These are phyloP conservation scores for Pocillopora meandrina DNA, from an alignment of 92 coral and sea anemone genomes.

Conservation along the genomic window DNA sequence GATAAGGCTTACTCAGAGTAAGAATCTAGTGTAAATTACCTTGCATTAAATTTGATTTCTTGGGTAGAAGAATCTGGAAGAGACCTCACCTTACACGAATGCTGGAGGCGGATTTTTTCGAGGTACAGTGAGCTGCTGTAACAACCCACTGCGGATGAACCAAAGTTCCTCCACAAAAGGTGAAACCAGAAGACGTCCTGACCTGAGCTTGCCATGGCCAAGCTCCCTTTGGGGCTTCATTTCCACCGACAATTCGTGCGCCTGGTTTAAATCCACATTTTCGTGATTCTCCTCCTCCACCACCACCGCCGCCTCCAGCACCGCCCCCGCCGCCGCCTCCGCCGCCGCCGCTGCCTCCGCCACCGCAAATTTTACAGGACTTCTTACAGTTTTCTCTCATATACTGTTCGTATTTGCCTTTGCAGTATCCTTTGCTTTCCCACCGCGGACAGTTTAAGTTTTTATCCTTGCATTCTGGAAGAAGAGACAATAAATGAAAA, in stretches of 20 bases:
- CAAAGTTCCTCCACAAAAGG: conserved; percentile 63
- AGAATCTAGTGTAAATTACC: too few relatives aligned
- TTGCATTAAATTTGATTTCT: too few relatives aligned
- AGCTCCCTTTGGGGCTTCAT: conserved; percentile 53
- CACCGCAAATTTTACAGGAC: neutral
- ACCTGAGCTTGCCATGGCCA: conserved; percentile 67
- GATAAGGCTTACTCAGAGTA: too few relatives aligned
- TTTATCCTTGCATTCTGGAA: neutral
- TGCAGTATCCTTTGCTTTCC: conserved; percentile 35
- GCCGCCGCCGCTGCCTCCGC: conserved; percentile 22
- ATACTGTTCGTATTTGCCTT: neutral
- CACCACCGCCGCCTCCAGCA: conserved; percentile 7
- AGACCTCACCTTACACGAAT: conserved; percentile 24
- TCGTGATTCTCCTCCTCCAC: neutral
- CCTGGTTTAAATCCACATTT: conserved; percentile 31
- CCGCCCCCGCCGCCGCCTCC: neutral
- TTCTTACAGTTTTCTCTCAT: neutral
- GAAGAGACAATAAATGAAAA: neutral
- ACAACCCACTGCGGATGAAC: conserved; percentile 54
- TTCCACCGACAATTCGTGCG: conserved; percentile 58
- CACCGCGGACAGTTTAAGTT: neutral
- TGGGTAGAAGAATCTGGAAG: neutral
- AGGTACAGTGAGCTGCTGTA: conserved; percentile 58
- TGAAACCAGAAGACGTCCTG: conserved; percentile 20
- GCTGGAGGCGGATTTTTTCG: conserved; percentile 8